Conservation (phyloP, 2,888 invertebrate species). For the Diarsia brunnea region DNA sequence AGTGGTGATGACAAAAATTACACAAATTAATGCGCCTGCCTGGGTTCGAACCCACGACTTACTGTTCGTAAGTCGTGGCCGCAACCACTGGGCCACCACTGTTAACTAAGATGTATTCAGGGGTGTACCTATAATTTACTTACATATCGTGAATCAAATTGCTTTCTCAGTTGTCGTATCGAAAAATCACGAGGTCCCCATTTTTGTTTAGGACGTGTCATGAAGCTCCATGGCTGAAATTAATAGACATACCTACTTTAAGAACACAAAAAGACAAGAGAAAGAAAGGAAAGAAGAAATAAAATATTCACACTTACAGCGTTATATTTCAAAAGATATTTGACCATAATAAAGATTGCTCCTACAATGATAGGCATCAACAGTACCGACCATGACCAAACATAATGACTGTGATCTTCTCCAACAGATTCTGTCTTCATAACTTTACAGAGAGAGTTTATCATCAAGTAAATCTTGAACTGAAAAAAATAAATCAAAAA, state of each 20-base stretch:
- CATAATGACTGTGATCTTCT: constrained; percentile 22
- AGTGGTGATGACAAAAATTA: too few relatives aligned
- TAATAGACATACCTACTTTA: neutral
- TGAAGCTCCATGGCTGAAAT: constrained; percentile 70
- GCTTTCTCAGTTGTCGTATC: constrained; percentile 74
- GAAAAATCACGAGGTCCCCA: constrained; percentile 77
- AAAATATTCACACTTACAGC: constrained; percentile 33
- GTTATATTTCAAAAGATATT: constrained; percentile 53
- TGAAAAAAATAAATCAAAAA: constrained; percentile 31
- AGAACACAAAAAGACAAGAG: too few relatives aligned
- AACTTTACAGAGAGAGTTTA: constrained; percentile 52
- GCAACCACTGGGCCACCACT: neutral
- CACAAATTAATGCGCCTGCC: too few relatives aligned
- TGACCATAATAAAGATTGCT: constrained; percentile 35
- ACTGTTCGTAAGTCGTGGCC: too few relatives aligned
- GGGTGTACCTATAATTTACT: neutral
- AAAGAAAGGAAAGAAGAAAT: too few relatives aligned
- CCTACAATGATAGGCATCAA: constrained; percentile 52
- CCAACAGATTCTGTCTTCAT: constrained; percentile 32
- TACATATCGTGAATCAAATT: constrained; percentile 75
- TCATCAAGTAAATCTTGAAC: constrained; percentile 67
- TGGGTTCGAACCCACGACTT: too few relatives aligned
- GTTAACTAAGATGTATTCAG: neutral
- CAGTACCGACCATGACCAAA: constrained; percentile 58
- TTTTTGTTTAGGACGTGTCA: constrained; percentile 72